These are phyloP conservation scores for Tetropium fuscum DNA, from an alignment of 2,888 invertebrate genomes.

Conservation along the genomic window DNA sequence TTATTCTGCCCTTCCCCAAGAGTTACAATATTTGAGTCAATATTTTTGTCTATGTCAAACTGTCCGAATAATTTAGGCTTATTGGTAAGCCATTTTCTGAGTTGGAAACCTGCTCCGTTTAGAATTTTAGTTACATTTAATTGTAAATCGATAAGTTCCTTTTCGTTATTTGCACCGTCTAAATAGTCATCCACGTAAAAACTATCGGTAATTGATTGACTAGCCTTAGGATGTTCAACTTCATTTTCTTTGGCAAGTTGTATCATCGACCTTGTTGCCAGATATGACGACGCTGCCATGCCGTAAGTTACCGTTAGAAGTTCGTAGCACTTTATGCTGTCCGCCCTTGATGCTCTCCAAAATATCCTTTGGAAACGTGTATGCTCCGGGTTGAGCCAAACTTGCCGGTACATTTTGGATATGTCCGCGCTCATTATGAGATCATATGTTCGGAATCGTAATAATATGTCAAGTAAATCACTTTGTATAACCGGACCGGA, in stretches of 20 bases:
- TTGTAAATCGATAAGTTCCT: background rate
- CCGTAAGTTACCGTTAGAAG: slow-evolving; percentile 38
- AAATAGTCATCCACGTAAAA: slow-evolving; percentile 33
- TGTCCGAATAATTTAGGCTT: slow-evolving; percentile 4
- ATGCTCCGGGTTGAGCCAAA: slow-evolving; percentile 14
- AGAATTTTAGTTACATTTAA: slow-evolving; percentile 6
- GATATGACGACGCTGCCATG: slow-evolving; percentile 33
- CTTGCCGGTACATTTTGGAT: slow-evolving; percentile 39
- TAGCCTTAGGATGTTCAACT: slow-evolving; percentile 8
- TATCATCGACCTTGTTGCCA: slow-evolving; percentile 33
- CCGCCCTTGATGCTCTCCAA: slow-evolving; percentile 27
- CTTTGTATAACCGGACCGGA: slow-evolving; percentile 38
- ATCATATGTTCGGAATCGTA: slow-evolving; percentile 35
- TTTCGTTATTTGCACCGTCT: slow-evolving; percentile 1
- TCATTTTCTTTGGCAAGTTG: slow-evolving; percentile 29
- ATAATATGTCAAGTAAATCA: slow-evolving; percentile 38
- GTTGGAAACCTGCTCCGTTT: slow-evolving; percentile 2
- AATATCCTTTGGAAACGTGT: slow-evolving; percentile 34
- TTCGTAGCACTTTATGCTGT: slow-evolving; percentile 18
- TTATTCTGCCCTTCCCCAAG: slow-evolving; percentile 8
- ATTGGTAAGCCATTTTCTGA: slow-evolving; percentile 15
- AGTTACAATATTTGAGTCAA: slow-evolving; percentile 1
- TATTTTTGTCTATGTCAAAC: slow-evolving; percentile 7
- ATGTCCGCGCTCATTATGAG: slow-evolving; percentile 34
- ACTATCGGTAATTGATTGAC: slow-evolving; percentile 11